Base-by-base conservation (phyloP, 1,140 invertebrate species). In the Coelopa frigida region DNA sequence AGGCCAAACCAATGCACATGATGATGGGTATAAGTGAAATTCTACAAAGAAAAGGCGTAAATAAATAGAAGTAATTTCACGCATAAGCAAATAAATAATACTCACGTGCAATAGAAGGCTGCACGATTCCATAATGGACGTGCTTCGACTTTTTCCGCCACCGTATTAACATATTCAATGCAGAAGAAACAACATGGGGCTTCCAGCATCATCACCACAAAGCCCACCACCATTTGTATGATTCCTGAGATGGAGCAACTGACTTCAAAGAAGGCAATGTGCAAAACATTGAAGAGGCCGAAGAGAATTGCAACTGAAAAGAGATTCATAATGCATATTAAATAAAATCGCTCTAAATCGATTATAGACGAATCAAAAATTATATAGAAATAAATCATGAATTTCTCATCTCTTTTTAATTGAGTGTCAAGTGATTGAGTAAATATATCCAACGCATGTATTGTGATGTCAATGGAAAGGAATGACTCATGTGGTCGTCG, bases 101-200 rank as follows among this genome's bases (percentile, higher is more conserved):
- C 85, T 83, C 76, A 95, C 92, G 78, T 62, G 56, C 86, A 76
- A 74, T 95, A 96, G 39, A 81, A 75, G 7, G 78, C 79, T n/a
- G 88, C 92, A 74, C 91, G 85, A 58, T 94, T 86, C 85, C 89
- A 96, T 67, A 88, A 82, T 3, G 91, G 88, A 55, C 86, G 79
- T 33, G 78, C 75, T 55, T 97, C 91, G 33, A 89, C 80, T 69
- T 78, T 84, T 55, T 83, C 80, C 36, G 87, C 85, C 20, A 94
- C 73, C 44, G 76, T 78, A 70, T 92, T 85, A 46, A 94, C 89
- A 74, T 90, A 87, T 63, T 95, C 92, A 51, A 97, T 80, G 72
- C 93, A 97, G 67, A 90, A 78, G 71, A 92, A 96, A 72, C 92
- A 95, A 67, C 88, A 95, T 0, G 93, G 93, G 10, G 92, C 92